Evolutionary conservation across 2,888 invertebrate species (phyloP).

Genomic region (Ophion ellenae): DNA sequence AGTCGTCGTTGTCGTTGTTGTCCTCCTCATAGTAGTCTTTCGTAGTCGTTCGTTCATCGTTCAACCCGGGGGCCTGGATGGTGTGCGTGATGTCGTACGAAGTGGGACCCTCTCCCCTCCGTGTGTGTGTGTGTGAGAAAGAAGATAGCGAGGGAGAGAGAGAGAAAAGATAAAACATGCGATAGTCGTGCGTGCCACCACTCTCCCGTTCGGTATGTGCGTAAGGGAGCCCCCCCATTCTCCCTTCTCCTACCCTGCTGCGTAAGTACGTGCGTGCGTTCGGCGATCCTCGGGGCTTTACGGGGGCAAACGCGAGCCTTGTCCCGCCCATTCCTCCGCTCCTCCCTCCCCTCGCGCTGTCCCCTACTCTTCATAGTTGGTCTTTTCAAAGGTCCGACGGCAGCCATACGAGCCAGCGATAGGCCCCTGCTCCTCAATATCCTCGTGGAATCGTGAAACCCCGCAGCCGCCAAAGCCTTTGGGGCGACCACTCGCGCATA

Average conservation of each 20-base stretch:
- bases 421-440: constrained; percentile 37
- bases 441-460: constrained; percentile 23
- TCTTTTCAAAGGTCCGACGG: constrained; percentile 55
- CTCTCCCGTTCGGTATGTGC: constrained; percentile 42
- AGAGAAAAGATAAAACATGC: constrained; percentile 52
- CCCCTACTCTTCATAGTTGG: constrained; percentile 37
- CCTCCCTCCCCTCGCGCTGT: constrained; percentile 45
- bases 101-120: constrained; percentile 69
- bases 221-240: constrained; percentile 31
- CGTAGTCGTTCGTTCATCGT: constrained; percentile 82
- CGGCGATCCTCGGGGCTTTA: constrained; percentile 8
- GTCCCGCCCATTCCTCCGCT: constrained; percentile 60
- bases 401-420: constrained; percentile 61
- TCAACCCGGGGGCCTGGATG: constrained; percentile 74
- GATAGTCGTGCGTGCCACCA: constrained; percentile 54
- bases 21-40: constrained; percentile 38
- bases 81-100: constrained; percentile 83
- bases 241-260: neutral
- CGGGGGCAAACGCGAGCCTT: constrained; percentile 55
- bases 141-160: constrained; percentile 37
- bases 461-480: constrained; percentile 10
- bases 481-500: neutral
- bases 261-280: constrained; percentile 58
- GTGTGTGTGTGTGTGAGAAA: constrained; percentile 22
- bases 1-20: constrained; percentile 42